Conservation (phyloP, 2,797 vertebrate genomes). For the Phylloscopus collybita region DNA sequence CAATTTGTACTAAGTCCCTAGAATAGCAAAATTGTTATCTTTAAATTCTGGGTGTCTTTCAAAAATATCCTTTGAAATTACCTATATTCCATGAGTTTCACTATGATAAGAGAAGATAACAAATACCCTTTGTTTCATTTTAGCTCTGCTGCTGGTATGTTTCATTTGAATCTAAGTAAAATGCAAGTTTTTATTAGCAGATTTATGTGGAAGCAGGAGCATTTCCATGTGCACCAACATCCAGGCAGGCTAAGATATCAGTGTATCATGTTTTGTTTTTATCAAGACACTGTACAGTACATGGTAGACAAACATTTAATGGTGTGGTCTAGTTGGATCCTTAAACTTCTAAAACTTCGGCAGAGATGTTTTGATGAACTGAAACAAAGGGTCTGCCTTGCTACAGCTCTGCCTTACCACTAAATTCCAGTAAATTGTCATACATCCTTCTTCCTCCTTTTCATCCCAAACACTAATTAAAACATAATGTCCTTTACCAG, state of each 20-base stretch:
- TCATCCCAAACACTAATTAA: not conserved
- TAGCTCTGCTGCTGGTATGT: not conserved
- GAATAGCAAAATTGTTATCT: not conserved
- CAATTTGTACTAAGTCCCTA: not conserved
- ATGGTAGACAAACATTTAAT: not conserved
- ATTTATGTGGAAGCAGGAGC: not conserved
- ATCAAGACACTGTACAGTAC: rapidly evolving
- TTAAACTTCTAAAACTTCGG: not conserved
- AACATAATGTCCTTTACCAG: not conserved
- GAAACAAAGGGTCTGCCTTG: not conserved
- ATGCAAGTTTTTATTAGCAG: not conserved
- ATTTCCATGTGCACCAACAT: not conserved
- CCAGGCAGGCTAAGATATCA: not conserved
- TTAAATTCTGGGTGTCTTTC: not conserved
- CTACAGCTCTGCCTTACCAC: not conserved
- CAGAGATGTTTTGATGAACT: not conserved
- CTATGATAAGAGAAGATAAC: not conserved
- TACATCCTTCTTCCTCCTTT: not conserved
- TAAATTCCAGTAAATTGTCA: not conserved
- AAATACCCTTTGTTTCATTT: not conserved
- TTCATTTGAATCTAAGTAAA: not conserved
- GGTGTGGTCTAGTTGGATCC: not conserved
- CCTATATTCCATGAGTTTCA: not conserved
- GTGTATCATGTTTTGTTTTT: not conserved
- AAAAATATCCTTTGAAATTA: not conserved